Evolutionary conservation across 2,888 invertebrate species (phyloP), one percentile per base, ranked within the genome.

Genomic region (Tipula lateralis): DNA sequence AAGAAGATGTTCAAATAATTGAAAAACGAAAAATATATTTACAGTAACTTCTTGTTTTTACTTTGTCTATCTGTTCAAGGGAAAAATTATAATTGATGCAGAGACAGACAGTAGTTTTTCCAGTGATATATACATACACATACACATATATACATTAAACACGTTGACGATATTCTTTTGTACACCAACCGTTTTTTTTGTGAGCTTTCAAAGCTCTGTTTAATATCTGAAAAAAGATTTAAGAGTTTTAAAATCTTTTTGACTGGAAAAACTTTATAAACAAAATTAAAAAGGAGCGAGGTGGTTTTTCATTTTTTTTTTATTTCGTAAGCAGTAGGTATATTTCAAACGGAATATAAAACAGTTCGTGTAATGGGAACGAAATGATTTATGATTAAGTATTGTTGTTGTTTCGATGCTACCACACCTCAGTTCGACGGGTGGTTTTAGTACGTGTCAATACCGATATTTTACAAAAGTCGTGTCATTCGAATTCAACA

Each of bases 61-160:
- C 66, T 66, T 66, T 66, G 66, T 66, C 24, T 66, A 66, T 66
- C 66, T 66, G 66, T 66, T 66, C 66, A 66, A 66, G 66, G 66
- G 66, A 24, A 66, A 66, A 66, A 66, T 66, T 66, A 66, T 66
- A 66, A 66, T 66, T 66, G 66, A 66, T 66, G 66, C 24, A 66
- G 66, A 66, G 66, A 66, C 24, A 66, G 66, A 66, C 66, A 66
- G 66, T 66, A 66, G 66, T 66, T 66, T 66, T 66, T 66, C 12
- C 66, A 66, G 66, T 66, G 66, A 66, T 66, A 66, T 24, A 66
- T 36, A 32, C 6, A 32, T 6, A 32, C 6, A 32, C 32, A 6
- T 32, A 6, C 32, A 32, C 32, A 32, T 32, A 32, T 50, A 19
- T n/a, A n/a, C n/a, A n/a, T 66, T 66, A 66, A 66, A 66, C 24